Evolutionary conservation across 2,797 vertebrate species (phyloP).

Genomic region (Silurus lanzhouensis): DNA sequence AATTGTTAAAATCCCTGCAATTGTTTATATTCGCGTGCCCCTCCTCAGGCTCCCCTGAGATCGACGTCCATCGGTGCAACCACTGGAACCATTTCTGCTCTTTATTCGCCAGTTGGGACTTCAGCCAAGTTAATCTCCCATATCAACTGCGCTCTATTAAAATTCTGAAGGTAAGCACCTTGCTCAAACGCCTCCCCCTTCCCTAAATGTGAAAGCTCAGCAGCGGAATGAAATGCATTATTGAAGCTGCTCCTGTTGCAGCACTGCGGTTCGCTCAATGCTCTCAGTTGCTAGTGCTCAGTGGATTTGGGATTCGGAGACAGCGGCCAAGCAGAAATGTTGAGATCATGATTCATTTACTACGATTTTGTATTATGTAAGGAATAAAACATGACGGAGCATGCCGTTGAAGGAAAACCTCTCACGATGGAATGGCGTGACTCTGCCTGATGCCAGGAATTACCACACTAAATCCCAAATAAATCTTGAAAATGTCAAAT

Average conservation of each 20-base stretch:
- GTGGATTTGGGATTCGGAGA: background rate
- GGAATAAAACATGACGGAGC: background rate
- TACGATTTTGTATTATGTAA: background rate
- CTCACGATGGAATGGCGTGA: background rate
- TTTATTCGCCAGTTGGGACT: constrained; percentile 18
- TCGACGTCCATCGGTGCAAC: background rate
- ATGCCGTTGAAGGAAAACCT: background rate
- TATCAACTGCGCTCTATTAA: background rate
- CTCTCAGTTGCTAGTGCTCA: background rate
- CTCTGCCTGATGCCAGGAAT: background rate
- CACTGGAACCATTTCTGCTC: background rate
- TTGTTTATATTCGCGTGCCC: background rate
- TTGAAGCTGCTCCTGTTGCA: constrained; percentile 13
- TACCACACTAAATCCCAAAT: too few relatives aligned
- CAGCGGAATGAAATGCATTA: constrained; percentile 19
- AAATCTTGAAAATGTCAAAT: too few relatives aligned
- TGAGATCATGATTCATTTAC: background rate
- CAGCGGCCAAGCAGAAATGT: background rate
- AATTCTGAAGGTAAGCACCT: constrained; percentile 17
- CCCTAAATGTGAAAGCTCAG: constrained; percentile 12
- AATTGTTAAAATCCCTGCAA: background rate
- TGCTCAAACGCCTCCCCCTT: background rate
- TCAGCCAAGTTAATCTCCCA: constrained; percentile 6
- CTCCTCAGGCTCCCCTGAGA: background rate
- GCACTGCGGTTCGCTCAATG: background rate